A percentile compares a stretch with the other conserved stretches of the same genome.
phyloP scores from a whole-genome alignment of 2,797 vertebrate species.

The Myoxocephalus aenaeus region DNA sequence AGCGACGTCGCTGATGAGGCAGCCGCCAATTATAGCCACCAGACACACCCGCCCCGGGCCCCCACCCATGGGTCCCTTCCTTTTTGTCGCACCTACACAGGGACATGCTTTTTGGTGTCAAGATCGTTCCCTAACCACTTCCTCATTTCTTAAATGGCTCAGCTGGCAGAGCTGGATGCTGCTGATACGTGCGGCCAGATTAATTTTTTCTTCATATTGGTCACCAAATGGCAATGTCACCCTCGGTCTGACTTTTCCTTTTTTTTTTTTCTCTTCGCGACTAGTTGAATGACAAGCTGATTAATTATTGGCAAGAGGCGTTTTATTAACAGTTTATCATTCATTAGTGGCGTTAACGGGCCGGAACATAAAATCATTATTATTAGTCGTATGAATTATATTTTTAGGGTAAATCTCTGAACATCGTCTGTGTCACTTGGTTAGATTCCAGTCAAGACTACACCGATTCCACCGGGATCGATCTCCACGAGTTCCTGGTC shows the following conservation, averaged over 20 bases:
- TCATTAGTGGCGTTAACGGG: conserved; percentile 45
- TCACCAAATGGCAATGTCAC: conserved; percentile 25
- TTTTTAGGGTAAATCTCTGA: not conserved
- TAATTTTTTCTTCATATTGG: not conserved
- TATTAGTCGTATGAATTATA: conserved; percentile 17
- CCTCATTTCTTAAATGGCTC: conserved; percentile 38
- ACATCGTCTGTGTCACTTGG: not conserved
- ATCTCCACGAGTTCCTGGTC: conserved; percentile 99
- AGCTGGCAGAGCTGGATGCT: conserved; percentile 12
- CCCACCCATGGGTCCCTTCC: conserved; percentile 38
- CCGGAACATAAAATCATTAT: conserved; percentile 38
- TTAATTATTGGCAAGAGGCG: conserved; percentile 35
- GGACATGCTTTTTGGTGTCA: conserved; percentile 21
- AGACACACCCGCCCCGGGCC: conserved; percentile 49
- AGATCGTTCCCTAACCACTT: conserved; percentile 23
- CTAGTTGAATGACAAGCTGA: conserved; percentile 36
- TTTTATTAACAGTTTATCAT: conserved; percentile 43
- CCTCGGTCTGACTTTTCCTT: conserved; percentile 15
- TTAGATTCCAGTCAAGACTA: conserved; percentile 99
- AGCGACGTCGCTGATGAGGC: conserved; percentile 73
- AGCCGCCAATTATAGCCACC: conserved; percentile 75
- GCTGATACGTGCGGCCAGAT: conserved; percentile 13
- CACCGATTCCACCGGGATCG: conserved; percentile 98
- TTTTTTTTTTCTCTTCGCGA: not conserved
- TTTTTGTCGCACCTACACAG: conserved; percentile 32